phyloP scores from a whole-genome alignment of 2,888 invertebrate genomes.

The Automeris io region DNA sequence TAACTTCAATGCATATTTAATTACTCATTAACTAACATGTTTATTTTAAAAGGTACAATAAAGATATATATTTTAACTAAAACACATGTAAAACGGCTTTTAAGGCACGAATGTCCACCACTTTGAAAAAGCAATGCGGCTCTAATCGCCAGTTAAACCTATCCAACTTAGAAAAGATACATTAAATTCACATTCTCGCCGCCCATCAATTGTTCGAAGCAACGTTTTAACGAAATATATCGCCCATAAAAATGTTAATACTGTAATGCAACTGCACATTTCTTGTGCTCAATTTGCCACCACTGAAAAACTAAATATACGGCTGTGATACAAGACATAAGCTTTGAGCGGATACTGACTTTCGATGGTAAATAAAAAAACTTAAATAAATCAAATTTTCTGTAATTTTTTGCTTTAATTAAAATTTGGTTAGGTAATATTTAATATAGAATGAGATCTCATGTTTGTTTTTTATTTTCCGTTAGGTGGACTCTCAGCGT shows the following conservation, averaged over 20 bases:
- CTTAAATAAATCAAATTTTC: too few species aligned
- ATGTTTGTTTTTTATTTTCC: too few species aligned
- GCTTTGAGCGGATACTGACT: constrained; percentile 12
- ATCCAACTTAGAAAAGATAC: constrained; percentile 33
- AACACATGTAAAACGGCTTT: neutral
- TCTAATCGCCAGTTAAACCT: constrained; percentile 37
- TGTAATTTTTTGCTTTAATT: too few species aligned
- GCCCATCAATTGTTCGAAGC: constrained; percentile 56
- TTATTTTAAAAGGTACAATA: neutral
- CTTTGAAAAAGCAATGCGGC: constrained; percentile 13
- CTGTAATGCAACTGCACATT: constrained; percentile 70
- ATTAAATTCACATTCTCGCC: constrained; percentile 52
- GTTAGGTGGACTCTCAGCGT: too few species aligned
- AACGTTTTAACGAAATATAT: constrained; percentile 59
- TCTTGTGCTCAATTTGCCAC: constrained; percentile 72
- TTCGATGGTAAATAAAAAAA: neutral
- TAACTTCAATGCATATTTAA: too few species aligned
- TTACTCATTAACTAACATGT: neutral
- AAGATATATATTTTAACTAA: neutral
- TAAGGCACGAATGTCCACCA: neutral
- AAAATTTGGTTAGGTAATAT: too few species aligned
- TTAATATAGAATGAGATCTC: too few species aligned
- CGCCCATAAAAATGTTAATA: constrained; percentile 74
- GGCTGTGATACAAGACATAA: constrained; percentile 17
- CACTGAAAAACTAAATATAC: constrained; percentile 58